Percentiles rank a stretch among this genome's conserved stretches.
Conservation (phyloP, 2,797 vertebrate genomes). For the Phrynocephalus forsythii region DNA sequence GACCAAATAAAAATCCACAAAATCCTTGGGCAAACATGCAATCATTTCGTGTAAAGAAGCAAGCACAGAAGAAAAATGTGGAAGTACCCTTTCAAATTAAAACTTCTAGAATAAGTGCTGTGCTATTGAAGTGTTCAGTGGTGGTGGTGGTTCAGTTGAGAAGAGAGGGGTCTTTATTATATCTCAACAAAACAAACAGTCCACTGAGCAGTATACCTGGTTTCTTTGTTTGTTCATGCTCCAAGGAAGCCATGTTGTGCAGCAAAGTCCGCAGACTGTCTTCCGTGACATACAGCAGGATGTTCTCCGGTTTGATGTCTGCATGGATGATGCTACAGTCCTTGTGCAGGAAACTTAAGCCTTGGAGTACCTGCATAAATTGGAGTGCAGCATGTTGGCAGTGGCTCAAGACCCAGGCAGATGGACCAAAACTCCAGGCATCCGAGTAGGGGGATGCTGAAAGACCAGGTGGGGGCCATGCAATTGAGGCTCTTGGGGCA, state of each 20-base stretch:
- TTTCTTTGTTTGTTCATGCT: conserved; percentile 24
- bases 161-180: no score
- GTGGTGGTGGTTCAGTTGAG: no score
- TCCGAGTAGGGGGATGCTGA: no score
- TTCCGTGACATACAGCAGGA: conserved; percentile 77
- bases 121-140: no score
- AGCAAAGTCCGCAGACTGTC: conserved; percentile 69
- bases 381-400: neutral
- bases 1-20: no score
- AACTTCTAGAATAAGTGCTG: no score
- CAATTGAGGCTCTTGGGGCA: no score
- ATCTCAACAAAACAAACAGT: neutral
- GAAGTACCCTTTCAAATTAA: no score
- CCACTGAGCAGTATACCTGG: conserved; percentile 46
- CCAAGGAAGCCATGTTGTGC: neutral
- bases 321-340: conserved; percentile 87
- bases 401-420: neutral
- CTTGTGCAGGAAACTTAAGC: conserved; percentile 86
- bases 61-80: neutral
- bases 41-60: neutral
- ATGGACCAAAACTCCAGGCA: no score
- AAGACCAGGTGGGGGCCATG: no score
- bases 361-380: conserved; percentile 83
- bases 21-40: neutral
- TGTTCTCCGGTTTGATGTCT: conserved; percentile 89